Conservation (phyloP, 1,140 invertebrate genomes). For the Babylonia areolata region DNA sequence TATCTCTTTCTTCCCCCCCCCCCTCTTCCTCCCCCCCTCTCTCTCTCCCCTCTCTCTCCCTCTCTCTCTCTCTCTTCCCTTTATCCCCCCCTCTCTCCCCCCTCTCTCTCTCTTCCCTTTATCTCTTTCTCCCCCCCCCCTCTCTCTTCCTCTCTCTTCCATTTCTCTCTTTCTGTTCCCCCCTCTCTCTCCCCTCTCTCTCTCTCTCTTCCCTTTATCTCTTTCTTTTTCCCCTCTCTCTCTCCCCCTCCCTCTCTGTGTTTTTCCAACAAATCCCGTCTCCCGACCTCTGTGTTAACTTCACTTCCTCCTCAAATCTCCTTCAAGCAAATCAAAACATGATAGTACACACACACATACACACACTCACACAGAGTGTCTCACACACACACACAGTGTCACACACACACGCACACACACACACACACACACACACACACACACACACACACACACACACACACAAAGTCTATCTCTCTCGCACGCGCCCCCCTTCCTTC, state of each 20-base stretch:
- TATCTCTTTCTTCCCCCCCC: not conserved
- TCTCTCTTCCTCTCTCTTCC: not conserved
- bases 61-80: not conserved
- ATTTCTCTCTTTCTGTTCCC: not conserved
- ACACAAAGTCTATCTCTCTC: not conserved
- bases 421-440: not conserved
- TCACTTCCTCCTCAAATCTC: slow-evolving; percentile 5
- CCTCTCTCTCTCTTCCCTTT: not conserved
- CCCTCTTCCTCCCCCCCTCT: not conserved
- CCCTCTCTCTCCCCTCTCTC: not conserved
- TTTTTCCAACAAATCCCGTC: not conserved
- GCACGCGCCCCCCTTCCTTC: not conserved
- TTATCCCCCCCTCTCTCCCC: not conserved
- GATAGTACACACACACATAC: not conserved
- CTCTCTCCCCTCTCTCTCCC: not conserved
- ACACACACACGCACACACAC: not conserved
- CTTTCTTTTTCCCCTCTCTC: not conserved
- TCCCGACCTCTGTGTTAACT: not conserved
- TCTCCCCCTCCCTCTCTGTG: not conserved
- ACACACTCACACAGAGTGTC: not conserved
- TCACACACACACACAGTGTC: not conserved
- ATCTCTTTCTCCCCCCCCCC: not conserved
- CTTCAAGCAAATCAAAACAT: not conserved
- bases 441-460: no score
- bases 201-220: not conserved